Base-by-base conservation (phyloP, 2,888 invertebrate genomes). In the Netelia inedita region DNA sequence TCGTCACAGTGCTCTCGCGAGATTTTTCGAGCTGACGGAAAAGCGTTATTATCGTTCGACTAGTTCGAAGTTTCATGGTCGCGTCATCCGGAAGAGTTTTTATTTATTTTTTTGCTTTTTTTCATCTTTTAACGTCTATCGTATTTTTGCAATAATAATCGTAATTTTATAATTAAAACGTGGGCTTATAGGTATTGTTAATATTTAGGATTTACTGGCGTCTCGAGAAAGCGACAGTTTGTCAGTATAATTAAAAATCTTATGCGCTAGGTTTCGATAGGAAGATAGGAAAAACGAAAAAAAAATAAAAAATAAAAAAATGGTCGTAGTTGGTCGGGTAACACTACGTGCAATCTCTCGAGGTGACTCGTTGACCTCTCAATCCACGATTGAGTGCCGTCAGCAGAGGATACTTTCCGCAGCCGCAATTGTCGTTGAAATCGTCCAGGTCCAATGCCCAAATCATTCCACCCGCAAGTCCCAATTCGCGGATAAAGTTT, bases 361-460 rank as follows among this genome's bases (percentile, higher is more conserved):
- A 94, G 53, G 94, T 78, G n/a, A 87, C 93, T 8, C 92, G 90
- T 84, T 94, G 93, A 55, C 94, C 95, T 74, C 95, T 92, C 35
- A 96, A 90, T 89, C 95, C 95, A 83, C 94, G 94, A 88, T 95
- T 96, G 46, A 97, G 92, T 0, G 97, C 96, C 35, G 95, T 95
- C 71, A 97, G 93, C 14, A 97, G 93, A 0, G 97, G 97, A 93
- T 96, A 95, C 72, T 95, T 95, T 3, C 96, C 96, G 92, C 97
- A 96, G 1, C 96, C 97, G 91, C 98, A 98, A 85, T 95, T 95
- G 75, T 69, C 92, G 87, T 95, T 96, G 91, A 97, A 98, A 94
- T 98, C 98, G 89, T 98, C 98, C 88, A 98, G 95, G 94, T 98
- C 98, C 46, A 98, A 94, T 0, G 98, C 97, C 98, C 98, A 98